Evolutionary conservation across 2,888 invertebrate species (phyloP).

Genomic region (Gastrophysa polygoni): DNA sequence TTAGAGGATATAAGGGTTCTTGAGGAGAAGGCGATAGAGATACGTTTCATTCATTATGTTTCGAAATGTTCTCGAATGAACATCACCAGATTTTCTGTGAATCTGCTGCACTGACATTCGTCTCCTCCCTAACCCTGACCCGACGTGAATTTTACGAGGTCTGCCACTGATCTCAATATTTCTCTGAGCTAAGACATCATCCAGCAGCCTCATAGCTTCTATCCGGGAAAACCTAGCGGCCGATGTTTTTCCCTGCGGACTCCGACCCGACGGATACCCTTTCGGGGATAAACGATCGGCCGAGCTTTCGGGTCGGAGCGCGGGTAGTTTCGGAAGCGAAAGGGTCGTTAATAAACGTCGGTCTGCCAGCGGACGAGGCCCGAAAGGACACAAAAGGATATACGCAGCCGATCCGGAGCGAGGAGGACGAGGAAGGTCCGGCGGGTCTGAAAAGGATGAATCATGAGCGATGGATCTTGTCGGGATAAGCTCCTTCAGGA

Average conservation of each 20-base stretch:
- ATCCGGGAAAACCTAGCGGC: background rate
- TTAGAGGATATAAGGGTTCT: too few species aligned
- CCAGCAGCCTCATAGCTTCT: too few species aligned
- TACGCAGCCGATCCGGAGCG: slow-evolving; percentile 40
- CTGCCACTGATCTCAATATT: background rate
- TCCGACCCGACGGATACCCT: background rate
- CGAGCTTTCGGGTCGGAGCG: slow-evolving; percentile 27
- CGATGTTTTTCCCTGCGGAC: slow-evolving; percentile 4
- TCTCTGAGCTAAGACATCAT: background rate
- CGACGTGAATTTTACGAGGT: too few species aligned
- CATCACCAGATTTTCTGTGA: too few species aligned
- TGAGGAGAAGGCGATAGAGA: too few species aligned
- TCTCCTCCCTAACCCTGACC: too few species aligned
- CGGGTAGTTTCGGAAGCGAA: slow-evolving; percentile 30
- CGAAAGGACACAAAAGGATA: slow-evolving; percentile 36
- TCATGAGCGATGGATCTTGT: slow-evolving; percentile 54
- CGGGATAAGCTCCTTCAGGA: slow-evolving; percentile 52
- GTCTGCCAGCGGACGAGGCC: slow-evolving; percentile 27
- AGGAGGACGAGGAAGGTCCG: slow-evolving; percentile 52
- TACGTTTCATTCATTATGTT: too few species aligned
- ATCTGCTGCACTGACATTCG: too few species aligned
- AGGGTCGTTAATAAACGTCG: slow-evolving; percentile 38
- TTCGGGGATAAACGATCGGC: slow-evolving; percentile 14
- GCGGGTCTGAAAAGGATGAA: slow-evolving; percentile 53
- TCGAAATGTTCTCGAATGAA: too few species aligned